Evolutionary conservation across 2,113 vertebrate genomes (phyloP), one percentile per base, ranked within the genome.

Genomic region (Cavia porcellus): DNA sequence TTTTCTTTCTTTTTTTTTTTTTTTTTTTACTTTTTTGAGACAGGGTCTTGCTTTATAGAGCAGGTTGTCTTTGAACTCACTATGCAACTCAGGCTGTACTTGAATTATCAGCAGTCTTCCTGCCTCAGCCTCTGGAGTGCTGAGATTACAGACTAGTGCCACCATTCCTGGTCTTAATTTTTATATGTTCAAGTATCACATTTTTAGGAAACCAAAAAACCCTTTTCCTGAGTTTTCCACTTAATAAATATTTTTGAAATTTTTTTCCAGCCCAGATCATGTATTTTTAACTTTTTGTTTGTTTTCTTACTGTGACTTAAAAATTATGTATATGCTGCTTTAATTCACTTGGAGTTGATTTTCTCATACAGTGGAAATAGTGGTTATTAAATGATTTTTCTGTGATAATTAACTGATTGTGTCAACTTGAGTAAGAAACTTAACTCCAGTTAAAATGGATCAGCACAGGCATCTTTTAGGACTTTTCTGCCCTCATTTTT

Each of bases 281-380:
- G 32, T 50, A 94, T 94, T 50, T 38, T 75, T 75, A 80, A n/a
- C 25, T 82, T 94, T 83, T 57, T 57, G 55, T 19, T 77, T n/a
- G 3, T 89, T n/a, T 96, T 90, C 55, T 86, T 47, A 70, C 45
- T 81, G 52, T 81, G 82, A 59, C 6, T 57, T 64, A 32, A 32
- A 52, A 32, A 38, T 25, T 35, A 68, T 14, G 14, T 17, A 79
- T 22, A 64, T 32, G 59, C 19, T 90, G 47, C 59, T 75, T 87
- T 66, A 94, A 61, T 75, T 94, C 38, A 82, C 32, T 15, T 28
- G 19, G 7, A 61, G 32, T 70, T 93, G 68, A 52, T 77, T 79
- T 89, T 89, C 25, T 70, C 7, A 25, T 61, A 5, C n/a, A 38
- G 11, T 47, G 25, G 66, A 81, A 86, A 82, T 28, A 55, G 64